These are phyloP conservation scores for Nautilus pompilius DNA, from an alignment of 1,140 invertebrate genomes.

Conservation along the genomic window DNA sequence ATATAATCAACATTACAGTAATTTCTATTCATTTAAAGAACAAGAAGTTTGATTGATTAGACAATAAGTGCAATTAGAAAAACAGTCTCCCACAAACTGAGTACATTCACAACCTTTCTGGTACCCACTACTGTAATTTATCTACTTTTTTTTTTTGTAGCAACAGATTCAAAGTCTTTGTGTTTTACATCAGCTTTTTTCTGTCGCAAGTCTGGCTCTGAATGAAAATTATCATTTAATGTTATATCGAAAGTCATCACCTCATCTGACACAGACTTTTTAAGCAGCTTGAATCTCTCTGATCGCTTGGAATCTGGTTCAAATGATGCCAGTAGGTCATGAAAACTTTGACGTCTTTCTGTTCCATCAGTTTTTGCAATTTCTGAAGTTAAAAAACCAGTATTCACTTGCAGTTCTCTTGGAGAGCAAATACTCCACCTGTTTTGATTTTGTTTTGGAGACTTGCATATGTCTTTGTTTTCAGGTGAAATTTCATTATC, in stretches of 20 bases:
- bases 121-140: no score
- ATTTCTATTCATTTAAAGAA: no score
- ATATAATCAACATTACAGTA: no score
- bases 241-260: conserved; percentile 23
- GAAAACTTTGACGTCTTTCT: conserved; percentile 43
- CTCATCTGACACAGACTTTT: conserved; percentile 41
- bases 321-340: conserved; percentile 39
- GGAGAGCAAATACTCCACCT: background rate
- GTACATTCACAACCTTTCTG: no score
- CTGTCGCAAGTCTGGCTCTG: conserved; percentile 34
- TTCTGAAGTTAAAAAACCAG: background rate
- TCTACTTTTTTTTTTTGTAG: no score
- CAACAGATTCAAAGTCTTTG: no score
- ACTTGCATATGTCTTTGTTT: background rate
- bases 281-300: conserved; percentile 17
- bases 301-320: conserved; percentile 25
- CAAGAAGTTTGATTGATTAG: no score
- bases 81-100: no score
- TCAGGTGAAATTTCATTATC: background rate
- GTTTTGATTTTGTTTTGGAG: background rate
- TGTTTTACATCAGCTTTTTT: no score
- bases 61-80: no score
- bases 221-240: conserved; percentile 28
- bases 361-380: conserved; percentile 2
- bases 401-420: background rate